A percentile compares a stretch with the other conserved stretches of the same genome.
phyloP scores from a whole-genome alignment of 2,113 vertebrate genomes.

The Poeciliopsis prolifica region DNA sequence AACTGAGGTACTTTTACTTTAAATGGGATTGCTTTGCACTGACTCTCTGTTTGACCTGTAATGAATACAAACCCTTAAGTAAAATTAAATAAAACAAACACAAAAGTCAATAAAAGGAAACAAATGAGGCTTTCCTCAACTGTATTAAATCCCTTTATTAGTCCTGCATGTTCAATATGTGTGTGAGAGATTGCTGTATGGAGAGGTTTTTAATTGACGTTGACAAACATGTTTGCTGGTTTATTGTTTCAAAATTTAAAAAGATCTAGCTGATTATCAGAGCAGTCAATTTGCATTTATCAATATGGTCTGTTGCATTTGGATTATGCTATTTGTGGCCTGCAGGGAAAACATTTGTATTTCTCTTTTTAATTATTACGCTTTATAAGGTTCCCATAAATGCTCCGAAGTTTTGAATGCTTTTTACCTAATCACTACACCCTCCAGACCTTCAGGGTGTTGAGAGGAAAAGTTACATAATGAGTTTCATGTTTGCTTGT shows the following conservation, averaged over 20 bases:
- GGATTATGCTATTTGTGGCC: not conserved
- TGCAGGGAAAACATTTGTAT: not conserved
- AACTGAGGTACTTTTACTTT: constrained; percentile 35
- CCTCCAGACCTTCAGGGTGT: not conserved
- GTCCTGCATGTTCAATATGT: constrained; percentile 49
- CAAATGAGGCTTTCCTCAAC: constrained; percentile 67
- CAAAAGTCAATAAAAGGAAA: constrained; percentile 69
- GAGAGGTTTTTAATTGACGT: not conserved
- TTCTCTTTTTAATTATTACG: not conserved
- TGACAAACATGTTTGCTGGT: not conserved
- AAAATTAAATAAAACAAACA: constrained; percentile 72
- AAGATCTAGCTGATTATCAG: constrained; percentile 16
- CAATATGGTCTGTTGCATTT: constrained; percentile 6
- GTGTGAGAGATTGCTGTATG: not conserved
- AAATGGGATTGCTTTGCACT: constrained; percentile 28
- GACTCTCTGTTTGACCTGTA: constrained; percentile 42
- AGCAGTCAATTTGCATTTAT: constrained; percentile 3
- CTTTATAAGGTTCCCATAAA: constrained; percentile 24
- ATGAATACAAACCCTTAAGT: constrained; percentile 66
- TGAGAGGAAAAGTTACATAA: constrained; percentile 25
- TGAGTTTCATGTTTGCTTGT: constrained; percentile 44
- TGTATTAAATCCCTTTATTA: constrained; percentile 75
- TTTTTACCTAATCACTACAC: constrained; percentile 8
- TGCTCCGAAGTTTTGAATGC: not conserved
- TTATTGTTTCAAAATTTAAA: not conserved